Conservation (phyloP, 1,140 invertebrate species). For the Drosophila tsacasi region DNA sequence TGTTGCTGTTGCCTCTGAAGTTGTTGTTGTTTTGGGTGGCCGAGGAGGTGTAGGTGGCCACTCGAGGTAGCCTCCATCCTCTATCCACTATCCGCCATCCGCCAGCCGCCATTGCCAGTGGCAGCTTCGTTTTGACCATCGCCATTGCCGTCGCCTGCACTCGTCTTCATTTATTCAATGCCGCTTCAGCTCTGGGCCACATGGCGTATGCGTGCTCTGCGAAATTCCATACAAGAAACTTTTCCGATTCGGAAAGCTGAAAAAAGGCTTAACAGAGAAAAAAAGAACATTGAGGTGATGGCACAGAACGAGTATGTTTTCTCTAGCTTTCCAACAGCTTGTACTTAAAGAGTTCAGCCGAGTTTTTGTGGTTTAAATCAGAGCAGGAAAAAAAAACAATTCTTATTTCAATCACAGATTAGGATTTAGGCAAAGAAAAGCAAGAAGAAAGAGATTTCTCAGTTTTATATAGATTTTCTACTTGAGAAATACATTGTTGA, state of each 20-base stretch:
- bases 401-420: background rate
- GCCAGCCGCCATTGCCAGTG: slow-evolving; percentile 43
- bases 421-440: slow-evolving; percentile 6
- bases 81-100: slow-evolving; percentile 11
- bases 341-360: slow-evolving; percentile 17
- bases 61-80: slow-evolving; percentile 40
- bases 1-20: slow-evolving; percentile 25
- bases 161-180: slow-evolving; percentile 79
- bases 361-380: slow-evolving; percentile 14
- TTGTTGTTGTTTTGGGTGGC: slow-evolving; percentile 23
- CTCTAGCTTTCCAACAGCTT: slow-evolving; percentile 20
- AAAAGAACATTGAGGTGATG: slow-evolving; percentile 35
- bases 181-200: slow-evolving; percentile 56
- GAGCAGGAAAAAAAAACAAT: background rate
- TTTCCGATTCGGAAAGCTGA: slow-evolving; percentile 41
- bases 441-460: background rate
- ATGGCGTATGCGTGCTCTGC: slow-evolving; percentile 73
- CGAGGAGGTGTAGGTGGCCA: slow-evolving; percentile 45
- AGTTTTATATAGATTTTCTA: background rate
- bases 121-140: slow-evolving; percentile 53
- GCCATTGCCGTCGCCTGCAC: slow-evolving; percentile 53
- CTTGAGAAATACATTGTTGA: background rate
- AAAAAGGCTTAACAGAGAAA: slow-evolving; percentile 11
- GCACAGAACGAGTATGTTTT: slow-evolving; percentile 14
- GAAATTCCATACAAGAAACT: slow-evolving; percentile 61